Evolutionary conservation across 2,888 invertebrate species (phyloP), one percentile per base, ranked within the genome.

Genomic region (Gnatocerus cornutus): DNA sequence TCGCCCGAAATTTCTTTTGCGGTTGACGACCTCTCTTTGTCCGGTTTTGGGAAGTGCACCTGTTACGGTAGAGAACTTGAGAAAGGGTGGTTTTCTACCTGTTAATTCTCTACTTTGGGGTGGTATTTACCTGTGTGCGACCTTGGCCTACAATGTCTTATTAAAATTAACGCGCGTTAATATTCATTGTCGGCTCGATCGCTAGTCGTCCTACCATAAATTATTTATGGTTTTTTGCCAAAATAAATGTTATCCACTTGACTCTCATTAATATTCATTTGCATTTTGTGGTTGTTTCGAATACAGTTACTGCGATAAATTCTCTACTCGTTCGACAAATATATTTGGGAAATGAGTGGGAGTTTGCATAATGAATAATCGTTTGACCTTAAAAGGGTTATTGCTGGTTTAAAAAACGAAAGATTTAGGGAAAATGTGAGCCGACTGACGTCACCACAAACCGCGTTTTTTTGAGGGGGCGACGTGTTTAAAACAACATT

Each of bases 1-100:
- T 48, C 37, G n/a, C 12, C 29, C 29, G 45, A 46, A 16, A 45
- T 76, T 74, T 73, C 74, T 68, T 73, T 65, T 69, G 67, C 74
- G 78, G 78, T 78, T 77, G 78, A 78, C 74, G 79, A 80, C 79
- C 80, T 78, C 76, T 77, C 78, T 79, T 71, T 64, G 63, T 63
- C 53, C 63, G 27, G 43, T 37, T n/a, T 56, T 13, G 10, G 16
- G 53, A 64, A 71, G 70, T 74, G 69, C 74, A 74, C 74, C 74
- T 74, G 72, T 69, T 70, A 13, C 7, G 27, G 50, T 27, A 27
- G 12, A 27, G 45, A 12, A 10, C 8, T 53, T 12, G 1, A 21
- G 10, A 45, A 16, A 13, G 61, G 37, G 45, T 29, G 45, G 33
- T 50, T 50, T 50, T 21, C 61, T 61, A 61, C 61, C 61, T 61